Conservation (phyloP, 2,113 vertebrate genomes). For the Chamaea fasciata region DNA sequence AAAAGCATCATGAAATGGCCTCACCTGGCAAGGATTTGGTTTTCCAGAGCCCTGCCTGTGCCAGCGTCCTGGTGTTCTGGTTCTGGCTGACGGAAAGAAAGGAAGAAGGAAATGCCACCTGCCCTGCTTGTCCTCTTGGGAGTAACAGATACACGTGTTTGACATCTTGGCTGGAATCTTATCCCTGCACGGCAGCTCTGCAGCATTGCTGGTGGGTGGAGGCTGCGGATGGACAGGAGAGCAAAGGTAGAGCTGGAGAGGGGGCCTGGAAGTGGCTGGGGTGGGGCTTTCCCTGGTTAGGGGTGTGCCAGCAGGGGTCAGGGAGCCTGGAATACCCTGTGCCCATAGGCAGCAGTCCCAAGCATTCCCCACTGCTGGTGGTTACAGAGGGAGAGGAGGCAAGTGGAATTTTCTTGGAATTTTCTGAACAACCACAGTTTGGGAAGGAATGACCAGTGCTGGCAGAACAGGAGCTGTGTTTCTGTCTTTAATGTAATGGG, state of each 20-base stretch:
- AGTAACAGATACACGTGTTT: background rate
- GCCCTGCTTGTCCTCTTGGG: background rate
- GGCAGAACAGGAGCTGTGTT: background rate
- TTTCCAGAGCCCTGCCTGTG: background rate
- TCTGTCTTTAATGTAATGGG: background rate
- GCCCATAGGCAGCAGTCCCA: background rate
- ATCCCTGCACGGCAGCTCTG: background rate
- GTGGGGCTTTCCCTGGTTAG: background rate
- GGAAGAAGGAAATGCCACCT: background rate
- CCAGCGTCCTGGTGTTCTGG: background rate
- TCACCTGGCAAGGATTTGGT: background rate
- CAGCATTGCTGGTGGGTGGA: background rate
- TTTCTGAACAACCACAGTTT: accelerated
- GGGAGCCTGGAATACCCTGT: background rate
- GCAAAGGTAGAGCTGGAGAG: background rate
- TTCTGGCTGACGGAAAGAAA: background rate
- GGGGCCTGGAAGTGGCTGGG: background rate
- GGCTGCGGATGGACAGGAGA: accelerated
- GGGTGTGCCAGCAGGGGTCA: background rate
- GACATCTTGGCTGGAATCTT: background rate
- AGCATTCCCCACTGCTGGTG: background rate
- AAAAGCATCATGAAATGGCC: background rate
- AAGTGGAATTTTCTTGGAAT: background rate
- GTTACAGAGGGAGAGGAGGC: background rate
- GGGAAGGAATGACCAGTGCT: background rate